These are phyloP conservation scores for Lasioglossum lativentre DNA, from an alignment of 2,888 invertebrate species.

Conservation along the genomic window DNA sequence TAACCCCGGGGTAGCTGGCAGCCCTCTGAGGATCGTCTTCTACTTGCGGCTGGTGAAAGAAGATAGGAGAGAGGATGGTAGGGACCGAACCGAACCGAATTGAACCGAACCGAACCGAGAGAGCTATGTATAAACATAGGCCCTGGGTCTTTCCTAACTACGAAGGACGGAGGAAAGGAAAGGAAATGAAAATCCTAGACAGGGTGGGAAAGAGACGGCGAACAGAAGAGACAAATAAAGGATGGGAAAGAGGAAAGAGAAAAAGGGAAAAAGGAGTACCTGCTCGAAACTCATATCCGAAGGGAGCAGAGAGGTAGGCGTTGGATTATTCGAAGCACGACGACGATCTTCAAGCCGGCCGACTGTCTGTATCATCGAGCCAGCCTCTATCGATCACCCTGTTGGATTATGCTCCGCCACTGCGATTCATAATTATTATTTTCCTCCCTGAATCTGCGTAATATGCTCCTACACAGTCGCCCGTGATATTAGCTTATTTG, in stretches of 20 bases:
- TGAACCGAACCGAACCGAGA: slow-evolving; percentile 19
- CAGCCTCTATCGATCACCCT: slow-evolving; percentile 73
- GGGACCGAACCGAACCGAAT: slow-evolving; percentile 48
- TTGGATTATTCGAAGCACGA: slow-evolving; percentile 81
- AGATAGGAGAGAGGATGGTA: slow-evolving; percentile 61
- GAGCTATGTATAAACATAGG: slow-evolving; percentile 69
- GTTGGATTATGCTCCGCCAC: slow-evolving; percentile 64
- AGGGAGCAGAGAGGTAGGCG: slow-evolving; percentile 63
- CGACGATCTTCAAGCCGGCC: slow-evolving; percentile 74
- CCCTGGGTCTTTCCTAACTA: slow-evolving; percentile 37
- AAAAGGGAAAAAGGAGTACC: slow-evolving; percentile 54
- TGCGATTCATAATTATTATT: slow-evolving; percentile 67
- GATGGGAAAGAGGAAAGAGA: slow-evolving; percentile 66
- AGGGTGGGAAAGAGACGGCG: slow-evolving; percentile 43
- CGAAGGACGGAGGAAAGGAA: slow-evolving; percentile 24
- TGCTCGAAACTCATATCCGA: slow-evolving; percentile 63
- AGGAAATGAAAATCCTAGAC: slow-evolving; percentile 33
- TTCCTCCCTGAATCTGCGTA: slow-evolving; percentile 47
- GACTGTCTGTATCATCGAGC: slow-evolving; percentile 73
- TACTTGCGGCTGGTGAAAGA: slow-evolving; percentile 62
- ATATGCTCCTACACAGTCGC: background rate
- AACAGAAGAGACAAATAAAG: slow-evolving; percentile 61
- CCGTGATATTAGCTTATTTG: background rate
- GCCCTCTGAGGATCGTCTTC: slow-evolving; percentile 75
- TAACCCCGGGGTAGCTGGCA: slow-evolving; percentile 76